Percentiles rank a stretch among this genome's conserved stretches.
phyloP scores from a whole-genome alignment of 1,140 invertebrate genomes.

The Zaprionus nigranus region DNA sequence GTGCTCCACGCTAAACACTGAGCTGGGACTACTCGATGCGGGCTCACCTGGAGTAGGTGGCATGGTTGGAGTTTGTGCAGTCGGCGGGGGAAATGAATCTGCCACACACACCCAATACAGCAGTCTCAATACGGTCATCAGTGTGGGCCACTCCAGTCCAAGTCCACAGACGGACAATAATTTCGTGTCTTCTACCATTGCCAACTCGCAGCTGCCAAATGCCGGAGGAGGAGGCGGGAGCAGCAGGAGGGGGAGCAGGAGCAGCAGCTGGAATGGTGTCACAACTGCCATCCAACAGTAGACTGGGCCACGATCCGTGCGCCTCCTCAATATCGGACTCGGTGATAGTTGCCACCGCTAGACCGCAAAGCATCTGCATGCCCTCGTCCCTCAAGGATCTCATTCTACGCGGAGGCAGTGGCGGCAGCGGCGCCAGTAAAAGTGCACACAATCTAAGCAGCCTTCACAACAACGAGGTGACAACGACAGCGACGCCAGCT shows the following conservation, averaged over 20 bases:
- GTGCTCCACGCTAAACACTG: conserved; percentile 78
- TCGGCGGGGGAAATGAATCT: conserved; percentile 55
- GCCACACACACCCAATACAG: conserved; percentile 75
- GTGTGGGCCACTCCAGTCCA: conserved; percentile 68
- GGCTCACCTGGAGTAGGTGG: conserved; percentile 15
- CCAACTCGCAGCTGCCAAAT: conserved; percentile 1
- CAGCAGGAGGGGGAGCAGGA: background rate
- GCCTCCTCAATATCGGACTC: conserved; percentile 79
- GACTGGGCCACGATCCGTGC: conserved; percentile 73
- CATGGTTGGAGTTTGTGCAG: conserved; percentile 9
- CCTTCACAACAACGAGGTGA: conserved; percentile 40
- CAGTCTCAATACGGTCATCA: conserved; percentile 79
- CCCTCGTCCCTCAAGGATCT: conserved; percentile 76
- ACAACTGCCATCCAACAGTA: conserved; percentile 79
- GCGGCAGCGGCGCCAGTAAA: conserved; percentile 37
- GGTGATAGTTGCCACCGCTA: conserved; percentile 63
- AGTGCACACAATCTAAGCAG: conserved; percentile 68
- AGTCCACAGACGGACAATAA: conserved; percentile 70
- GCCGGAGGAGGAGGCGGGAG: background rate
- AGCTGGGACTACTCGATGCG: conserved; percentile 63
- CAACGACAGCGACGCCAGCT: conserved; percentile 54
- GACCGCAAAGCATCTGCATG: conserved; percentile 77
- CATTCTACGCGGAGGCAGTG: conserved; percentile 64
- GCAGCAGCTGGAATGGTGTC: conserved; percentile 35
- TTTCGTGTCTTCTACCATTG: conserved; percentile 35